These are phyloP conservation scores for Andrena flavipes DNA, from an alignment of 2,888 invertebrate genomes.

Conservation along the genomic window DNA sequence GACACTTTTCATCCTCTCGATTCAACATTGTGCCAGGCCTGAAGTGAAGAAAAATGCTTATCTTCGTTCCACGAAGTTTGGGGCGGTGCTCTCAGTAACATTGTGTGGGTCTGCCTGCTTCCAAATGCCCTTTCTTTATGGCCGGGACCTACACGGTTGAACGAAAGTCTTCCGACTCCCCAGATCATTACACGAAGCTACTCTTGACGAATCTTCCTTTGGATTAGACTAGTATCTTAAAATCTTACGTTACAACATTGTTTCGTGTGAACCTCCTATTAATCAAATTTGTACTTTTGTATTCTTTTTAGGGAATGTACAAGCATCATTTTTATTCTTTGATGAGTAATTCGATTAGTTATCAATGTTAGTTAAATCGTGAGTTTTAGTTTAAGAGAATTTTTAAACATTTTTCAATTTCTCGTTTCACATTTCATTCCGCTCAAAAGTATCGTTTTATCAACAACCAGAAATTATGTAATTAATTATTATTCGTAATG, in stretches of 20 bases:
- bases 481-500: no score
- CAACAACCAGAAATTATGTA: no score
- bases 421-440: no score
- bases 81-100: conserved; percentile 30
- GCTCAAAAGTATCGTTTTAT: no score
- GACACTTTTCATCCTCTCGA: conserved; percentile 12
- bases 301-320: no score
- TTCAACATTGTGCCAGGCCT: conserved; percentile 48
- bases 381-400: no score
- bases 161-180: conserved; percentile 7
- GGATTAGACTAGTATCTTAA: not conserved
- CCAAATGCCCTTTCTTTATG: conserved; percentile 1
- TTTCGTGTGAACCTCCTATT: not conserved
- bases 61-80: conserved; percentile 36
- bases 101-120: conserved; percentile 22
- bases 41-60: conserved; percentile 31
- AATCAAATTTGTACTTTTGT: no score
- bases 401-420: no score
- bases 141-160: conserved; percentile 12
- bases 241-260: conserved; percentile 8
- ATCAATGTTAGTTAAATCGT: no score
- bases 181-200: not conserved
- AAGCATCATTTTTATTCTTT: no score
- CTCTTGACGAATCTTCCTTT: not conserved
- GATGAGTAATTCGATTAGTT: no score